Percentiles rank a stretch among this genome's conserved stretches.
phyloP scores from a whole-genome alignment of 2,888 invertebrate species.

The Agrilus cyanescens region DNA sequence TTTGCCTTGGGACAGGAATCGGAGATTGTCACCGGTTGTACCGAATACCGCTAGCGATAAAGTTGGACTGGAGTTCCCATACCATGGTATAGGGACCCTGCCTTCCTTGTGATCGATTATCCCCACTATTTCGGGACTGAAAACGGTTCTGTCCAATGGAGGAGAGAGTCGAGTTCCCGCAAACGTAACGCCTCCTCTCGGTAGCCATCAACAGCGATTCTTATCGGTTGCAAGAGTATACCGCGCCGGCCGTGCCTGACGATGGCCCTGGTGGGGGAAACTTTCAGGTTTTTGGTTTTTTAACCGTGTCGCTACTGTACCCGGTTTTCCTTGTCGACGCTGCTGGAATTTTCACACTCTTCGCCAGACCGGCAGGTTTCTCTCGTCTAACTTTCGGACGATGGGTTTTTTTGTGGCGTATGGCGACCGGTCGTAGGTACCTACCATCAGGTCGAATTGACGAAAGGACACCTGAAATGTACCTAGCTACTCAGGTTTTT shows the following conservation, averaged over 20 bases:
- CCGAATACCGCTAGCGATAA: conserved; percentile 11
- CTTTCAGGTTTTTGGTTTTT: no score
- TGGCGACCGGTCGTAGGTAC: no score
- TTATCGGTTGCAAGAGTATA: conserved; percentile 24
- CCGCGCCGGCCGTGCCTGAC: background rate
- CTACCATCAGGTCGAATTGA: no score
- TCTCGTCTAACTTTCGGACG: no score
- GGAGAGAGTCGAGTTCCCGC: conserved; percentile 21
- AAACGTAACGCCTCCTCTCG: conserved; percentile 28
- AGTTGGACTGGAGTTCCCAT: conserved; percentile 23
- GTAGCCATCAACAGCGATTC: conserved; percentile 37
- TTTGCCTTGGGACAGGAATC: background rate
- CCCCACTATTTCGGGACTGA: conserved; percentile 20
- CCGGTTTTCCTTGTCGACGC: no score
- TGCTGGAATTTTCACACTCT: no score
- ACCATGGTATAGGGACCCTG: conserved; percentile 20
- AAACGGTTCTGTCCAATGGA: conserved; percentile 22
- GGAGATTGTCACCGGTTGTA: conserved; percentile 7
- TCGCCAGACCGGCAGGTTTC: no score
- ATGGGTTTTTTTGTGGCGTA: no score
- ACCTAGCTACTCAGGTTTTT: no score
- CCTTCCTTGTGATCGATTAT: conserved; percentile 31
- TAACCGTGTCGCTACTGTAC: no score
- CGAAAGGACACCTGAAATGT: no score
- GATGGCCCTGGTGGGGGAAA: no score